Percentiles rank a stretch among this genome's conserved stretches.
phyloP scores from a whole-genome alignment of 2,113 vertebrate species.

The Salminus brasiliensis region DNA sequence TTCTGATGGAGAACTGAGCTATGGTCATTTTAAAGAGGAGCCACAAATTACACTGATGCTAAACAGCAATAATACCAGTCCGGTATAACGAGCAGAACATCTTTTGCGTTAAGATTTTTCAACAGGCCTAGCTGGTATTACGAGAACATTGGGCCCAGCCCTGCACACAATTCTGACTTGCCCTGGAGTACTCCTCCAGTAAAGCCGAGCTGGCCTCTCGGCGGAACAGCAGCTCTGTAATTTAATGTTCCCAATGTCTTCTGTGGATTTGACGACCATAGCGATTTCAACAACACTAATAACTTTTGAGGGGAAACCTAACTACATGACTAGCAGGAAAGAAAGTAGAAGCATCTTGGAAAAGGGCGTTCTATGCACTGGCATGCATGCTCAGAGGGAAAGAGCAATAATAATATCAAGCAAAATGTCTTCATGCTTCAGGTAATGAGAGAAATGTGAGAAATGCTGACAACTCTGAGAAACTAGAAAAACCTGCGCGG shows the following conservation, averaged over 20 bases:
- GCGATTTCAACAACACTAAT: background rate
- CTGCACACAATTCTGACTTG: background rate
- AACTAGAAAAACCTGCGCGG: background rate
- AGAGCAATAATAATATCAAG: background rate
- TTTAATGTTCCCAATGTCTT: background rate
- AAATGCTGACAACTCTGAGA: background rate
- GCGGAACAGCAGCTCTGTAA: background rate
- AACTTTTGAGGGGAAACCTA: background rate
- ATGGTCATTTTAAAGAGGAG: too few species aligned
- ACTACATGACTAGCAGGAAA: background rate
- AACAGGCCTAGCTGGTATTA: background rate
- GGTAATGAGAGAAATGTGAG: background rate
- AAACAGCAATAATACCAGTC: too few species aligned
- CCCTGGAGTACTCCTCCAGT: background rate
- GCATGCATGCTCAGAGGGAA: background rate
- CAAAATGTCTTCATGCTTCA: background rate
- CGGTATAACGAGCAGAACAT: too few species aligned
- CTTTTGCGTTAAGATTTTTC: too few species aligned
- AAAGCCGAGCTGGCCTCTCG: background rate
- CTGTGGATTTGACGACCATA: background rate
- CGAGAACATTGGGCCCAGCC: background rate
- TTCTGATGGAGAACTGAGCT: too few species aligned
- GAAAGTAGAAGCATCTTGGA: background rate
- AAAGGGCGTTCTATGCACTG: background rate
- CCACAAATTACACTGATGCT: too few species aligned